Percentiles rank a stretch among this genome's conserved stretches.
These are phyloP conservation scores for Colletes gigas DNA, from an alignment of 1,140 invertebrate genomes.

Conservation along the genomic window DNA sequence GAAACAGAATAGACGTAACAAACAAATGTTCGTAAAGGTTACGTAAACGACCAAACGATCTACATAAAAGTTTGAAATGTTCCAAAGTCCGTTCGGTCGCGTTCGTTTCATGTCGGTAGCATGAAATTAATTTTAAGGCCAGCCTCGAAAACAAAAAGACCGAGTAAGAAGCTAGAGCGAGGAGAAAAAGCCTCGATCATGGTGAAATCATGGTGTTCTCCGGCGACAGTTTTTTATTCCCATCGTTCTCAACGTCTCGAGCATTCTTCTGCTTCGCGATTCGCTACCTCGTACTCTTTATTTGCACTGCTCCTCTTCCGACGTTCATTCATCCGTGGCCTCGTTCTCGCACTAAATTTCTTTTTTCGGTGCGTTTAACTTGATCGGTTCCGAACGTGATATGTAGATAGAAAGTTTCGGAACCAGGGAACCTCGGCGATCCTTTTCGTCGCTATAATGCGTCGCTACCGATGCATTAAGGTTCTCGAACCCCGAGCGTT, in stretches of 20 bases:
- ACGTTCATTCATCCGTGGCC: conserved; percentile 57
- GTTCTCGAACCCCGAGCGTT: conserved; percentile 12
- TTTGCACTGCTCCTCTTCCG: conserved; percentile 23
- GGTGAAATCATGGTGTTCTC: conserved; percentile 33
- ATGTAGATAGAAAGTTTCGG: conserved; percentile 23
- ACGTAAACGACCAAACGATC: neutral
- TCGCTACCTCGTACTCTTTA: conserved; percentile 52
- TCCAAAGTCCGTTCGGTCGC: conserved; percentile 14
- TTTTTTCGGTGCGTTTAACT: conserved; percentile 42
- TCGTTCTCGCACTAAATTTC: conserved; percentile 33
- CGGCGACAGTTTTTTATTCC: conserved; percentile 54
- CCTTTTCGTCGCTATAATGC: conserved; percentile 12
- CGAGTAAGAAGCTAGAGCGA: conserved; percentile 36
- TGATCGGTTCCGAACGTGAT: neutral
- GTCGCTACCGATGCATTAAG: conserved; percentile 21
- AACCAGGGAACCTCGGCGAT: neutral
- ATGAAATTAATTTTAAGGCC: conserved; percentile 53
- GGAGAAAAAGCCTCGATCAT: conserved; percentile 42
- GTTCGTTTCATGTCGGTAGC: conserved; percentile 39
- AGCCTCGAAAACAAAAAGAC: conserved; percentile 22
- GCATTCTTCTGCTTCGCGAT: conserved; percentile 56
- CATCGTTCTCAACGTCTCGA: conserved; percentile 56
- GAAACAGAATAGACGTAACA: neutral
- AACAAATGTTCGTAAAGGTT: conserved; percentile 11
- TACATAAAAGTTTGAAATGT: conserved; percentile 24